Evolutionary conservation across 2,113 vertebrate genomes (phyloP), one percentile per base, ranked within the genome.

Genomic region (Grantiella picta): DNA sequence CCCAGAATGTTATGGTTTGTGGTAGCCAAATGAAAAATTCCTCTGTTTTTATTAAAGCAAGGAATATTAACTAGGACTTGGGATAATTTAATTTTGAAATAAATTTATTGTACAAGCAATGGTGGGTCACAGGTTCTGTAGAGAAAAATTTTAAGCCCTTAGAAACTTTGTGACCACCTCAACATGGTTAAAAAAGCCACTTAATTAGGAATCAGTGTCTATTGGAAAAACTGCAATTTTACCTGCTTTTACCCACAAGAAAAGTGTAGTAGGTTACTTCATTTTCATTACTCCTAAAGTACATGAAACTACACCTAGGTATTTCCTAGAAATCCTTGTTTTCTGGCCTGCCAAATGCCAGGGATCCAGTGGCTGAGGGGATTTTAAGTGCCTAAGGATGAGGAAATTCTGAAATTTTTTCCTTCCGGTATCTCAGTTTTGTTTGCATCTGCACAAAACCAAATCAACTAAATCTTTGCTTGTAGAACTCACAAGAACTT

Each of bases 101-200:
- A 14, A 54, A 44, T 72, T 36, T 68, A 40, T 81, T 71, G 7
- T 56, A 29, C 1, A 6, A 57, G 18, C 33, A 57, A 15, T 28
- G 29, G 21, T 49, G 35, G 31, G 29, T 68, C 40, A 45, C 40
- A 33, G 29, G 53, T 49, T 65, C 18, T 50, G 33, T 3, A 15
- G 35, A 23, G 65, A 86, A 82, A 87, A 47, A 8, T 5, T 25
- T 59, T 73, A 92, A 92, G 17, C 12, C 31, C 4, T 10, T 35
- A 31, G 40, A 27, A 60, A 28, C 14, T 89, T 79, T 56, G 49
- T 82, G 36, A 89, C 21, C 13, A 35, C 15, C 40, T 80, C 42
- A 86, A 40, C 31, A 24, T 3, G 11, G 19, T 49, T 44, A 50
- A 65, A 72, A 38, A 3, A 17, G 11, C 0, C 13, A 3, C 13